These are phyloP conservation scores for Brevipalpus yothersi DNA, from an alignment of 1,140 invertebrate genomes.

Conservation along the genomic window DNA sequence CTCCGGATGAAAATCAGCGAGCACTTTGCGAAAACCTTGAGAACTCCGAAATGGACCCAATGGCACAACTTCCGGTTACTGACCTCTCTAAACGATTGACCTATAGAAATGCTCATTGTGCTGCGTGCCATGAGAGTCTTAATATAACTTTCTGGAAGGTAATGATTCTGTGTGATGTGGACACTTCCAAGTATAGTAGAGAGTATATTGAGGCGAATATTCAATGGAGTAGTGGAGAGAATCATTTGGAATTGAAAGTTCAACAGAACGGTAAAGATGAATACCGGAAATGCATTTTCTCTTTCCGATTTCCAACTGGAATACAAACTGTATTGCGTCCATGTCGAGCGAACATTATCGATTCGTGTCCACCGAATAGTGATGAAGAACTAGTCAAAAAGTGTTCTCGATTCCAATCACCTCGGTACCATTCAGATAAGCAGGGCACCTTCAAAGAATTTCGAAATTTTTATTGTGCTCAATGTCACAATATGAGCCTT, in stretches of 20 bases:
- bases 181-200: too few species aligned
- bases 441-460: background rate
- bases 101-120: slow-evolving; percentile 30
- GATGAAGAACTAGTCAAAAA: background rate
- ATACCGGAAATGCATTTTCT: too few species aligned
- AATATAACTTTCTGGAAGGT: too few species aligned
- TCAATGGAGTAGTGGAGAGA: too few species aligned
- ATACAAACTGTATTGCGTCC: background rate
- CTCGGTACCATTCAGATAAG: background rate
- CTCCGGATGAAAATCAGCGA: background rate
- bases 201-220: too few species aligned
- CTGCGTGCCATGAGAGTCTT: slow-evolving; percentile 23
- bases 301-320: background rate
- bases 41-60: slow-evolving; percentile 17
- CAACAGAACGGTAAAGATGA: too few species aligned
- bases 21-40: background rate
- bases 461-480: background rate
- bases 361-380: background rate
- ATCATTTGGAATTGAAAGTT: too few species aligned
- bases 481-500: background rate
- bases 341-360: background rate
- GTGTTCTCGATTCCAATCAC: background rate
- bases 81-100: slow-evolving; percentile 20
- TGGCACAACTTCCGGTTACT: slow-evolving; percentile 23
- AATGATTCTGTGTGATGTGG: too few species aligned